phyloP scores from a whole-genome alignment of 1,140 invertebrate species.

The Nymphalis io region DNA sequence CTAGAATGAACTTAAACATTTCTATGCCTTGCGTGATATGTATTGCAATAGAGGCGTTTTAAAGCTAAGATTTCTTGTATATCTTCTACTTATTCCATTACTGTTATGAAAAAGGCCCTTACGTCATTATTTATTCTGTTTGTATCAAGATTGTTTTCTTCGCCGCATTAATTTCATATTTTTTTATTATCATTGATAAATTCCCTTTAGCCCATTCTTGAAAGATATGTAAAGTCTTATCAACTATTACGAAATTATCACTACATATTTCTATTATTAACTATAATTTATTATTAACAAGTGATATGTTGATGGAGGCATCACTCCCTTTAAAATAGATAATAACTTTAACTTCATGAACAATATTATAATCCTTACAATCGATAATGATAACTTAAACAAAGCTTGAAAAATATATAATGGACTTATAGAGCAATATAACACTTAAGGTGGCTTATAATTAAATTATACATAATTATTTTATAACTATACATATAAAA shows the following conservation, averaged over 20 bases:
- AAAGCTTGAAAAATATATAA: conserved; percentile 58
- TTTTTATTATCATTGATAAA: conserved; percentile 24
- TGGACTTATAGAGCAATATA: conserved; percentile 72
- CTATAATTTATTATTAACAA: conserved; percentile 79
- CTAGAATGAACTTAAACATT: conserved; percentile 74
- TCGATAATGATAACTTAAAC: conserved; percentile 57
- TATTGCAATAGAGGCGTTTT: conserved; percentile 76
- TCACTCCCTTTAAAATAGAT: conserved; percentile 68
- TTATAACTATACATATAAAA: conserved; percentile 68
- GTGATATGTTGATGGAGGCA: conserved; percentile 78
- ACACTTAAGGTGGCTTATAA: conserved; percentile 74
- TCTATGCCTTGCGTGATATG: conserved; percentile 79
- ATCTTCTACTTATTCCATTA: conserved; percentile 33
- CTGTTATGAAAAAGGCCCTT: conserved; percentile 19
- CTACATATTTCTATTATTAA: conserved; percentile 74
- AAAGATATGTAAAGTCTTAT: conserved; percentile 77
- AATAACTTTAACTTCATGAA: conserved; percentile 62
- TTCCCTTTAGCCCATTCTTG: conserved; percentile 46
- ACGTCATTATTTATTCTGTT: conserved; percentile 8
- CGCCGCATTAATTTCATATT: background rate
- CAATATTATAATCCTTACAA: conserved; percentile 54
- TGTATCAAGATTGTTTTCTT: conserved; percentile 18
- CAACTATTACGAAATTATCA: conserved; percentile 70
- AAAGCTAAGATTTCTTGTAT: conserved; percentile 52
- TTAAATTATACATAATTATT: conserved; percentile 63